Evolutionary conservation across 2,113 vertebrate genomes (phyloP), one percentile per base, ranked within the genome.

Genomic region (Oreochromis tanganicae): DNA sequence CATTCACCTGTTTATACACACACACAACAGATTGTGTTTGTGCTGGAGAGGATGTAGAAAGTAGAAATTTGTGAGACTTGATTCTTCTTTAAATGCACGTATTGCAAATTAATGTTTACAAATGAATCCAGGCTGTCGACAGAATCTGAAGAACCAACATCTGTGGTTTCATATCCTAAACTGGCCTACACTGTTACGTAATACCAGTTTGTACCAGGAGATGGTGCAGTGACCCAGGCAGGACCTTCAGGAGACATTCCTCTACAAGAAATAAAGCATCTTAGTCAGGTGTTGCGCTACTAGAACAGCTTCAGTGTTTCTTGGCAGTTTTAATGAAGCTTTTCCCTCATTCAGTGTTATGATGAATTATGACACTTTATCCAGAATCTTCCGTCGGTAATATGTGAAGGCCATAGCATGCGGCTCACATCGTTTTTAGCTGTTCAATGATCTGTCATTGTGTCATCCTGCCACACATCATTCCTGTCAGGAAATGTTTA

Each of bases 171-270:
- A 41, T 71, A 12, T 71, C 66, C n/a, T 6, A 73, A 73, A 73
- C 21, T 46, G 21, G 41, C 13, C 21, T 73, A 0, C 1, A 1
- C 24, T 29, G 9, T 75, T 5, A 11, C 29, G 41, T 0, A 75
- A 48, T 48, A 29, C 41, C 41, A 73, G 41, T 29, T 27, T 73
- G 38, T 17, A 27, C 38, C 38, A 43, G n/a, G 12, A 73, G 66
- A 46, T 73, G 21, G 38, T 73, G 66, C 38, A 73, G 66, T 46
- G 66, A 27, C 38, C 21, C 38, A 27, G 13, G n/a, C n/a, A 73
- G 38, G 61, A 21, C 34, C 19, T 21, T 13, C 6, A 38, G 61
- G 38, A 68, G 4, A 68, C 34, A 8, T 38, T 68, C 63, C 34
- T 13, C 19, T 66, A 13, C 34, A 38, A 6, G 61, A 68, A 38